Conservation (phyloP, 2,888 invertebrate genomes). For the Latheticus oryzae region DNA sequence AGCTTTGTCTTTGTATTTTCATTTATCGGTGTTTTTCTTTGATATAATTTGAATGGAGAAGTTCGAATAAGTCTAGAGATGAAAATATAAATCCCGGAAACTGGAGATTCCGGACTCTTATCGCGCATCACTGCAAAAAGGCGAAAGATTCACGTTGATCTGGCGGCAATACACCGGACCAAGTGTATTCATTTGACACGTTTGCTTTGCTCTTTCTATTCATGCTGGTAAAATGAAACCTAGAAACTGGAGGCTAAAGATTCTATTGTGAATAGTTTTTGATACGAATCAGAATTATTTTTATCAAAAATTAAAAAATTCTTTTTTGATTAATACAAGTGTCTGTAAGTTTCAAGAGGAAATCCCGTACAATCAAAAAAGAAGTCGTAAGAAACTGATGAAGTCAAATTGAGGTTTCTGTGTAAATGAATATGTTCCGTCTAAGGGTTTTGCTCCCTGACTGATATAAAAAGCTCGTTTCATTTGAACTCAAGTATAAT, state of each 20-base stretch:
- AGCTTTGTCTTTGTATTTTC: too few species aligned
- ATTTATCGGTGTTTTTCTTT: too few species aligned
- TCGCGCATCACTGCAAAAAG: neutral
- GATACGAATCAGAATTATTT: slow-evolving; percentile 26
- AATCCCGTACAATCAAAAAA: slow-evolving; percentile 19
- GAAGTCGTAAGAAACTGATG: slow-evolving; percentile 24
- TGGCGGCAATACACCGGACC: slow-evolving; percentile 12
- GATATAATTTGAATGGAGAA: too few species aligned
- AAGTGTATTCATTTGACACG: slow-evolving; percentile 21
- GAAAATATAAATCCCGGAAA: slow-evolving; percentile 23
- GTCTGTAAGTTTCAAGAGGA: slow-evolving; percentile 15
- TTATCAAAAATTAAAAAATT: too few species aligned
- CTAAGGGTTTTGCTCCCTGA: slow-evolving; percentile 11
- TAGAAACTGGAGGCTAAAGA: slow-evolving; percentile 14
- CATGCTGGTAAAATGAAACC: slow-evolving; percentile 25
- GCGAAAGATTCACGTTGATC: slow-evolving; percentile 19
- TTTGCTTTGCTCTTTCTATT: slow-evolving; percentile 11
- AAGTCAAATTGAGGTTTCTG: slow-evolving; percentile 21
- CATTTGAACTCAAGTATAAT: slow-evolving; percentile 49
- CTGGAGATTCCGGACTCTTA: slow-evolving; percentile 6
- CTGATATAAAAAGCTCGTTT: slow-evolving; percentile 41
- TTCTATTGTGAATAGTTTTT: slow-evolving; percentile 15
- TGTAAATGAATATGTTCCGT: slow-evolving; percentile 29
- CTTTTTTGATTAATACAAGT: slow-evolving; percentile 22
- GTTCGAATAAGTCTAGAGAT: slow-evolving; percentile 11